Conservation (phyloP, 1,140 invertebrate genomes). For the Drosophila yakuba region DNA sequence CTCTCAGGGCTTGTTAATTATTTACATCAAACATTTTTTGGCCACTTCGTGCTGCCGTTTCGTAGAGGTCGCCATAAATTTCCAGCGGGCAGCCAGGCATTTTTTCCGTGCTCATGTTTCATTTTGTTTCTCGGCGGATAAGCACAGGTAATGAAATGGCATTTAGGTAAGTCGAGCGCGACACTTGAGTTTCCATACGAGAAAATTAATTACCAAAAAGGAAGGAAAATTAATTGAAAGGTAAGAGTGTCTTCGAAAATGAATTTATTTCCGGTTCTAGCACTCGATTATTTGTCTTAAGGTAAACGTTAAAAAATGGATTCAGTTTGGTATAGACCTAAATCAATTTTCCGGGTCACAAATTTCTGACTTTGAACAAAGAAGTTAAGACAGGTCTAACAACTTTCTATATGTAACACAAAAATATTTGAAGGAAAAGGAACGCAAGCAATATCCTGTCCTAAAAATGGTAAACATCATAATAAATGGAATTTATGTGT, state of each 20-base stretch:
- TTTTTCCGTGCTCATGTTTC: slow-evolving; percentile 34
- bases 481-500: not conserved
- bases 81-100: slow-evolving; percentile 9
- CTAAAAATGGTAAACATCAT: not conserved
- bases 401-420: not conserved
- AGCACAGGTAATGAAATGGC: slow-evolving; percentile 61
- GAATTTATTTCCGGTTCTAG: not conserved
- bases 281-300: not conserved
- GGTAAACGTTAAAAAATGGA: not conserved
- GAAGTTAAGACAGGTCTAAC: too few relatives aligned
- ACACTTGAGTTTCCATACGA: slow-evolving; percentile 18
- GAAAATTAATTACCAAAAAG: slow-evolving; percentile 17
- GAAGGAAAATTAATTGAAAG: slow-evolving; percentile 5
- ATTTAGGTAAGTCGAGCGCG: slow-evolving; percentile 48
- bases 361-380: not conserved
- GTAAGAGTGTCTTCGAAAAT: not conserved
- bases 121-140: slow-evolving; percentile 34
- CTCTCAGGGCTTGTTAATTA: slow-evolving; percentile 58
- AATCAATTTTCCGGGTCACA: slow-evolving; percentile 2
- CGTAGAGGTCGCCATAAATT: slow-evolving; percentile 39
- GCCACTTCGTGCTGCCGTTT: slow-evolving; percentile 1
- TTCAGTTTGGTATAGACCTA: too few relatives aligned
- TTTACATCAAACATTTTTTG: slow-evolving; percentile 66
- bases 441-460: not conserved
- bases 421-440: not conserved